These are phyloP conservation scores for Drosophila nr. medialis DNA, from an alignment of 2,888 invertebrate species.

Conservation along the genomic window DNA sequence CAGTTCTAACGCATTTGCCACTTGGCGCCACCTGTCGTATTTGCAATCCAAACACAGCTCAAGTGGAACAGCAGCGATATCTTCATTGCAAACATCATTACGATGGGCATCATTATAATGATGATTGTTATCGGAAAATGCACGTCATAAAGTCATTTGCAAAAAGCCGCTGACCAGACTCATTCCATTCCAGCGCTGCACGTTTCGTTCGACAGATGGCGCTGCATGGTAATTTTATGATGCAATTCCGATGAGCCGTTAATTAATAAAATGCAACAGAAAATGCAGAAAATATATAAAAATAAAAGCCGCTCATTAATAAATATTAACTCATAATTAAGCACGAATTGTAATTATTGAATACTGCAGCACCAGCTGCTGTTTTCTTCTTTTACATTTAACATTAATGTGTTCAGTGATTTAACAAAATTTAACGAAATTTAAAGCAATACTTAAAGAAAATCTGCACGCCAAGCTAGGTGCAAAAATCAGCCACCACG, in stretches of 20 bases:
- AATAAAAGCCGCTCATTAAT: conserved; percentile 60
- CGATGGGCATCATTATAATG: conserved; percentile 18
- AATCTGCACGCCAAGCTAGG: conserved; percentile 43
- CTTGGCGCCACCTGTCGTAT: conserved; percentile 61
- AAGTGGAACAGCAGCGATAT: conserved; percentile 42
- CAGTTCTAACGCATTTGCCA: conserved; percentile 21
- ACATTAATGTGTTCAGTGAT: conserved; percentile 21
- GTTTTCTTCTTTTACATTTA: conserved; percentile 8
- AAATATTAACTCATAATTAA: conserved; percentile 75
- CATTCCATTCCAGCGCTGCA: conserved; percentile 31
- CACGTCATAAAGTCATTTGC: conserved; percentile 66
- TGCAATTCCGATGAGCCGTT: conserved; percentile 60
- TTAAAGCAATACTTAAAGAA: conserved; percentile 58
- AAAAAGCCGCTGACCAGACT: conserved; percentile 37
- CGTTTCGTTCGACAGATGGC: conserved; percentile 60
- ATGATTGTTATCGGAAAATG: conserved; percentile 30
- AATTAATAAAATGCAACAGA: conserved; percentile 55
- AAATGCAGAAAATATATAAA: conserved; percentile 22
- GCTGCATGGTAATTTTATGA: conserved; percentile 50
- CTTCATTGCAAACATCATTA: conserved; percentile 19
- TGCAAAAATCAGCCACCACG: conserved; percentile 55
- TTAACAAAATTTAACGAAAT: conserved; percentile 59
- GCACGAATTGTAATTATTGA: conserved; percentile 45
- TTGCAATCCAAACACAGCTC: conserved; percentile 34
- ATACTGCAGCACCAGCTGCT: conserved; percentile 21